A percentile compares a stretch with the other conserved stretches of the same genome.
phyloP scores from a whole-genome alignment of 1,140 invertebrate genomes.

The Dryas iulia region DNA sequence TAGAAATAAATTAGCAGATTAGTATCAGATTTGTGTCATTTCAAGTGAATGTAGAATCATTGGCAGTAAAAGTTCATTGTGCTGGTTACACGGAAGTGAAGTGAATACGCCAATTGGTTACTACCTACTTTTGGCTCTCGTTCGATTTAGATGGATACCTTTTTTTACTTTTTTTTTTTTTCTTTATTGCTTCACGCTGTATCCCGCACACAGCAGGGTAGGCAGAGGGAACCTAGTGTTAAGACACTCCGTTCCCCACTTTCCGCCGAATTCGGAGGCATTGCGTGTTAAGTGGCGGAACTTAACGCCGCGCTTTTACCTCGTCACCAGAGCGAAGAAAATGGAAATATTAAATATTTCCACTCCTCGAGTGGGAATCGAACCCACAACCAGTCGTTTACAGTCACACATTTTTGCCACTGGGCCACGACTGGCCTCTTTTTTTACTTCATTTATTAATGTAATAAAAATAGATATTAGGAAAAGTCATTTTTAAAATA shows the following conservation, averaged over 20 bases:
- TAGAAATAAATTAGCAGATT: background rate
- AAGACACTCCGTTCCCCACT: background rate
- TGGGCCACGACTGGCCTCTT: too few species aligned
- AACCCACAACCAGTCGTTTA: too few species aligned
- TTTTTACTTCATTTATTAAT: too few species aligned
- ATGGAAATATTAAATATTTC: too few species aligned
- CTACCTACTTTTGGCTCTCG: background rate
- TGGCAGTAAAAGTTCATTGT: conserved; percentile 13
- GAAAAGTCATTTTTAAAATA: too few species aligned
- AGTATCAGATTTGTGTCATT: background rate
- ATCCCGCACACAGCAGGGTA: background rate
- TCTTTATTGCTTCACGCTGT: background rate
- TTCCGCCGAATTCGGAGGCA: too few species aligned
- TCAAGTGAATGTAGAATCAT: background rate
- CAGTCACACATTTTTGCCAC: too few species aligned
- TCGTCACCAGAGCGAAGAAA: too few species aligned
- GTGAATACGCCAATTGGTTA: background rate
- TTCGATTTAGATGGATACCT: background rate
- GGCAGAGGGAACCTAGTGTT: background rate
- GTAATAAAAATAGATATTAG: too few species aligned
- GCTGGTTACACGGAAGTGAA: background rate
- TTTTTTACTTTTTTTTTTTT: background rate
- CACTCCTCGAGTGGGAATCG: too few species aligned
- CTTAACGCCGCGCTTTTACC: background rate
- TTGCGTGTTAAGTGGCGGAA: too few species aligned